Conservation (phyloP, 1,140 invertebrate genomes). For the Phthorimaea operculella region DNA sequence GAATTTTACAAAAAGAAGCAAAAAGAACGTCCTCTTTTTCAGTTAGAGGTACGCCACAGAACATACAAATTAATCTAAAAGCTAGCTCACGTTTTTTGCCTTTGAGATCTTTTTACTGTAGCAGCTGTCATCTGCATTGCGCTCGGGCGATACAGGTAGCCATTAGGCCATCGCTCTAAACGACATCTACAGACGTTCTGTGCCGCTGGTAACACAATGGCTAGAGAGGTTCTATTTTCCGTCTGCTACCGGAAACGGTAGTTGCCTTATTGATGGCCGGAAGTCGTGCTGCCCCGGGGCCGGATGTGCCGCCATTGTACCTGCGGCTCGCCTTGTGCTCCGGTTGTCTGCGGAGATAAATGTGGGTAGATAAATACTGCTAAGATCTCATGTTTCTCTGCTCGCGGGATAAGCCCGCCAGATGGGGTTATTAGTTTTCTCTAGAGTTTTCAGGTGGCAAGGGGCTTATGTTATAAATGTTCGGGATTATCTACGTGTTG, state of each 20-base stretch:
- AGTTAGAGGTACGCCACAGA: too few relatives aligned
- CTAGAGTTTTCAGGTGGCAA: too few relatives aligned
- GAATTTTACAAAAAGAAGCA: too few relatives aligned
- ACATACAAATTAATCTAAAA: too few relatives aligned
- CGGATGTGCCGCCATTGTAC: conserved; percentile 20
- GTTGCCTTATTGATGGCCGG: conserved; percentile 32
- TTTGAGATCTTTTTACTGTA: too few relatives aligned
- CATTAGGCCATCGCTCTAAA: not conserved
- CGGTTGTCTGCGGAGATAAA: not conserved
- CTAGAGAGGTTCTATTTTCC: conserved; percentile 4
- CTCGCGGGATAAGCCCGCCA: not conserved
- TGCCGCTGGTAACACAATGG: not conserved
- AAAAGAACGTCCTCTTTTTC: too few relatives aligned
- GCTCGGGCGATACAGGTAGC: not conserved
- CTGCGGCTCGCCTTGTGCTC: not conserved
- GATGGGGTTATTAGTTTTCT: not conserved
- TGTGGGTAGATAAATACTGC: conserved; percentile 1
- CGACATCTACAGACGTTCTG: not conserved
- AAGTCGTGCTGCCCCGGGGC: conserved; percentile 17
- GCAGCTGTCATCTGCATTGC: not conserved
- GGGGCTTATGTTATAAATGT: too few relatives aligned
- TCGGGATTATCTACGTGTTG: too few relatives aligned
- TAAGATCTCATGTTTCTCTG: not conserved
- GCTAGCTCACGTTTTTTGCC: too few relatives aligned
- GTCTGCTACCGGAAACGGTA: conserved; percentile 4